Evolutionary conservation across 1,140 invertebrate genomes (phyloP), one percentile per base, ranked within the genome.

Genomic region (Sitobion miscanthi): DNA sequence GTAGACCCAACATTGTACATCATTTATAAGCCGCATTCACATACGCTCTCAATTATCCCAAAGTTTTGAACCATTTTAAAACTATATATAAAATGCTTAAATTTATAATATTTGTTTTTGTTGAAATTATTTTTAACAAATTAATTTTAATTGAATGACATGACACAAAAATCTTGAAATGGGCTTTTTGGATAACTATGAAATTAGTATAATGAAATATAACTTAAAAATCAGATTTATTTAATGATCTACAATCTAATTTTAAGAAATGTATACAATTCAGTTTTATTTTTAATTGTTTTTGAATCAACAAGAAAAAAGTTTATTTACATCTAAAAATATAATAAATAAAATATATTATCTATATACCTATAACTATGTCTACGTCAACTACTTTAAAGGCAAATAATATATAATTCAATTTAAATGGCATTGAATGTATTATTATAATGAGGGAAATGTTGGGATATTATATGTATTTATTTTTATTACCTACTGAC

Each of bases 21-120:
- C 89, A 62, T 62, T 90, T 90, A 90, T 90, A 90, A 90, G 35
- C 89, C 54, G 6, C 25, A 52, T n/a, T 30, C 49, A 52, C 49
- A 38, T 35, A 38, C 87, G 21, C 52, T 57, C 35, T 62, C 35
- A 42, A 54, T 62, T 62, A 90, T 62, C 54, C 35, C 38, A 20
- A 57, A 90, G 25, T 69, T 90, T 69, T 30, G 11, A n/a, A 69
- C 11, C 62, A n/a, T 69, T 62, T 62, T 30, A 57, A 57, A 57
- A 57, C 23, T 7, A 25, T 57, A 57, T 25, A 57, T 57, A 57
- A 57, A 57, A 57, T 57, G 54, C 54, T 30, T 11, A 62, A 9
- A 62, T 62, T 30, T 62, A 30, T 62, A 30, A 30, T 30, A 62
- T 30, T 62, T 62, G 1, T 69, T 62, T 69, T 69, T 69, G 21